Base-by-base conservation (phyloP, 1,140 invertebrate genomes). In the Caerostris extrusa region DNA sequence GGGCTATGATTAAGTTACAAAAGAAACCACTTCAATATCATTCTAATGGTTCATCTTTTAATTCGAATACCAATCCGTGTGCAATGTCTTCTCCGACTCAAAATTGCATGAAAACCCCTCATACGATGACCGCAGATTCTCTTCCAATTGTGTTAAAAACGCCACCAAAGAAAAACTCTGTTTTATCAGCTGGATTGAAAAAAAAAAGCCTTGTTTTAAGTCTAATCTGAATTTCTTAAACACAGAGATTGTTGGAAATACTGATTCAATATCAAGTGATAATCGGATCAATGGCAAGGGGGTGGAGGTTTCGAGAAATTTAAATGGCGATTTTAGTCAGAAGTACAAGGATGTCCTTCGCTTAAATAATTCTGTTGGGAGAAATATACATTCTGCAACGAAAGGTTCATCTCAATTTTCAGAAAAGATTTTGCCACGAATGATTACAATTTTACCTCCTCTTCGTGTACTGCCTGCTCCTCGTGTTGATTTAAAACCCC, bases 381-480 rank as follows among this genome's bases (percentile, higher is more conserved):
- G 34, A 77, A 77, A 53, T 53, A 50, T 77, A 12, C 50, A 77
- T 12, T 7, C 10, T 12, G 7, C 10, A 12, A 77, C 10, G 71
- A 77, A 77, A 53, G 12, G 12, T 77, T 0, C 71, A 12, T 50
- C 34, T 12, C 8, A 77, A 0, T 77, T 19, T 19, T 34, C 71
- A 50, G 34, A 77, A 5, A 50, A 57, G 2, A 12, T 60, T 5
- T 77, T 57, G 7, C 53, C 67, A n/a, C 67, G 86, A 34, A 93
- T 93, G 92, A 93, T 93, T 61, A 88, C 92, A 19, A 81, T 88
- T 86, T 64, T 93, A 12, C 85, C 92, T 14, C 69, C 92, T 55
- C 50, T 92, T 56, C 90, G 67, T 19, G 61, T 85, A 55, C 7
- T 85, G 3, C 61, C 71, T 60, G 19, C 7, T 81, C 7, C 86